phyloP scores from a whole-genome alignment of 2,888 invertebrate species.

The Lutraria lutraria region DNA sequence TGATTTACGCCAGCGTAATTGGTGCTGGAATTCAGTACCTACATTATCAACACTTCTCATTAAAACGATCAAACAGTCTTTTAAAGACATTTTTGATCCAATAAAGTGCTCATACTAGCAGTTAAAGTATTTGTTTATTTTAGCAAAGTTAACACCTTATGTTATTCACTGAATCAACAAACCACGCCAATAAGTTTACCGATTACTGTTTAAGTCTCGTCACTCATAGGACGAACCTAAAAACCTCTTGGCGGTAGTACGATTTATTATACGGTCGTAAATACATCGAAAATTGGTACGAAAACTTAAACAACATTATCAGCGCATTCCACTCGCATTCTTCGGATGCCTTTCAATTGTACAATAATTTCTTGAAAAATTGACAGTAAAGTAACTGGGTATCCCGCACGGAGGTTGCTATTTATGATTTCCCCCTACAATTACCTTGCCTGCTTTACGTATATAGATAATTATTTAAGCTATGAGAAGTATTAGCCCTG shows the following conservation, averaged over 20 bases:
- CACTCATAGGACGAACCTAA: neutral
- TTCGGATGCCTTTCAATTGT: conserved; percentile 8
- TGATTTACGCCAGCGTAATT: neutral
- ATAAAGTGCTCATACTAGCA: neutral
- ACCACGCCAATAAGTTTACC: conserved; percentile 3
- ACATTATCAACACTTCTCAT: neutral
- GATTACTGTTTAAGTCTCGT: neutral
- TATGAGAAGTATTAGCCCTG: neutral
- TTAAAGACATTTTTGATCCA: neutral
- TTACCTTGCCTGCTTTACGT: neutral
- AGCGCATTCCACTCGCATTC: neutral
- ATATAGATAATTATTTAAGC: conserved; percentile 15
- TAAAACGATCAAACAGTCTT: conserved; percentile 8
- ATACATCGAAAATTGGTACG: conserved; percentile 16
- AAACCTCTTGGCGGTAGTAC: neutral
- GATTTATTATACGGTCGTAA: conserved; percentile 5
- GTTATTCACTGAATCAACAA: neutral
- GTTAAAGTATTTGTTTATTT: conserved; percentile 1
- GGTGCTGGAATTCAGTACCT: neutral
- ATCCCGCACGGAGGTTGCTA: neutral
- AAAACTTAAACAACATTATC: conserved; percentile 5
- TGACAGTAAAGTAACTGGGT: neutral
- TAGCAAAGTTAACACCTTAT: neutral
- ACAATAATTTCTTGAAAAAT: conserved; percentile 8
- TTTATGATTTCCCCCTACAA: neutral